Conservation (phyloP, 2,888 invertebrate genomes). For the Galeruca laticollis region DNA sequence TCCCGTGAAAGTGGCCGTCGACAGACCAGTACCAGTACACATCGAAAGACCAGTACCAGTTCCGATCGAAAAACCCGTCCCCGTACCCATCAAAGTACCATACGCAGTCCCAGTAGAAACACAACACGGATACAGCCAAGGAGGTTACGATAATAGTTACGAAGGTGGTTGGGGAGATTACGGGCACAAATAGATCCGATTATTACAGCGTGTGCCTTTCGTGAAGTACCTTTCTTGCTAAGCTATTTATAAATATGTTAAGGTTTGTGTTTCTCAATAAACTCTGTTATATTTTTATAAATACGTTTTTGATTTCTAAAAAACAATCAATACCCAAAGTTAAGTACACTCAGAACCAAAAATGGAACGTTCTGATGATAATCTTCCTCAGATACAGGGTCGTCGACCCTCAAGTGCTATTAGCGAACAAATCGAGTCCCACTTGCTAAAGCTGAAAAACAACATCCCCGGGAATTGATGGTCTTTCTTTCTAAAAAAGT, state of each 20-base stretch:
- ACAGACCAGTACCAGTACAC: constrained; percentile 70
- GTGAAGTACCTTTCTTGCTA: constrained; percentile 35
- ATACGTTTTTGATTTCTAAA: constrained; percentile 38
- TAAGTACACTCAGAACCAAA: too few relatives aligned
- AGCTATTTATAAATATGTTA: constrained; percentile 55
- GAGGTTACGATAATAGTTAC: constrained; percentile 53
- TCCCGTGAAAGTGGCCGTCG: constrained; percentile 72
- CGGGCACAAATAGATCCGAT: constrained; percentile 47
- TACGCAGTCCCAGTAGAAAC: constrained; percentile 58
- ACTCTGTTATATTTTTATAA: constrained; percentile 57
- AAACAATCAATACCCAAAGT: too few relatives aligned
- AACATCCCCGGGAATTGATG: too few relatives aligned
- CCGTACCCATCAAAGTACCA: constrained; percentile 77
- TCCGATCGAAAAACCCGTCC: constrained; percentile 73
- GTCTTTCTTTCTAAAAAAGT: too few relatives aligned
- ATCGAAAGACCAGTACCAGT: constrained; percentile 76
- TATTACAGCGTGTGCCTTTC: constrained; percentile 55
- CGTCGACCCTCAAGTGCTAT: too few relatives aligned
- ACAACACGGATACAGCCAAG: constrained; percentile 47
- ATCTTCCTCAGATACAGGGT: too few relatives aligned
- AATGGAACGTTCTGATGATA: too few relatives aligned
- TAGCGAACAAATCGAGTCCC: too few relatives aligned
- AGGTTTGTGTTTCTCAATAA: constrained; percentile 52
- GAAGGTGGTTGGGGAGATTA: constrained; percentile 49
- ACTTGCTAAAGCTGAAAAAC: too few relatives aligned